Percentiles rank a stretch among this genome's conserved stretches.
These are phyloP conservation scores for Acholoe squamosa DNA, from an alignment of 2,888 invertebrate genomes.

Conservation along the genomic window DNA sequence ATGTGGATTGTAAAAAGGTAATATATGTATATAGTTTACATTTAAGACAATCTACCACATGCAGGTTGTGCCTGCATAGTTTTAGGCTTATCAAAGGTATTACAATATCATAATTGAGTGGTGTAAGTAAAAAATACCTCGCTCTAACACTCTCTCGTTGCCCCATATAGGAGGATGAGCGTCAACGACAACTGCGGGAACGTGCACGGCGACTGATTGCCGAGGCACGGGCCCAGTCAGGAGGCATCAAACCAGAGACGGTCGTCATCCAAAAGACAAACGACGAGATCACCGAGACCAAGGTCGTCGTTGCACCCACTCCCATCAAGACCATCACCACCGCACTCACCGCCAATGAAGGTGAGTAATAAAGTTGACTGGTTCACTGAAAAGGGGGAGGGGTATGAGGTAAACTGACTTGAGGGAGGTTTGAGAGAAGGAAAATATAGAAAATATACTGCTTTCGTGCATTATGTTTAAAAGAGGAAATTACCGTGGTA, in stretches of 20 bases:
- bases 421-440: not conserved
- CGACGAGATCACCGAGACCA: conserved; percentile 57
- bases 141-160: too few relatives aligned
- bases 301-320: conserved; percentile 53
- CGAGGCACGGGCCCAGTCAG: conserved; percentile 86
- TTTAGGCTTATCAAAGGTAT: too few relatives aligned
- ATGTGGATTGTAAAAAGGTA: too few relatives aligned
- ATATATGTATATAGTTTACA: too few relatives aligned
- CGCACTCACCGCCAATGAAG: conserved; percentile 19
- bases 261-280: conserved; percentile 54
- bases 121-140: too few relatives aligned
- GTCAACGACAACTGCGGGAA: conserved; percentile 93
- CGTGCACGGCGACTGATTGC: conserved; percentile 94
- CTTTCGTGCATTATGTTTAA: too few relatives aligned
- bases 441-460: too few relatives aligned
- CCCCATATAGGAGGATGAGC: conserved; percentile 87
- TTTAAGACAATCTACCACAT: too few relatives aligned
- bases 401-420: not conserved
- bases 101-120: too few relatives aligned
- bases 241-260: conserved; percentile 70
- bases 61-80: too few relatives aligned
- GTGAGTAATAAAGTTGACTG: not conserved
- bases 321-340: conserved; percentile 50
- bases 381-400: not conserved
- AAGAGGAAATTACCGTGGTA: too few relatives aligned